These are phyloP conservation scores for Drosophila athabasca DNA, from an alignment of 1,140 invertebrate genomes.

Conservation along the genomic window DNA sequence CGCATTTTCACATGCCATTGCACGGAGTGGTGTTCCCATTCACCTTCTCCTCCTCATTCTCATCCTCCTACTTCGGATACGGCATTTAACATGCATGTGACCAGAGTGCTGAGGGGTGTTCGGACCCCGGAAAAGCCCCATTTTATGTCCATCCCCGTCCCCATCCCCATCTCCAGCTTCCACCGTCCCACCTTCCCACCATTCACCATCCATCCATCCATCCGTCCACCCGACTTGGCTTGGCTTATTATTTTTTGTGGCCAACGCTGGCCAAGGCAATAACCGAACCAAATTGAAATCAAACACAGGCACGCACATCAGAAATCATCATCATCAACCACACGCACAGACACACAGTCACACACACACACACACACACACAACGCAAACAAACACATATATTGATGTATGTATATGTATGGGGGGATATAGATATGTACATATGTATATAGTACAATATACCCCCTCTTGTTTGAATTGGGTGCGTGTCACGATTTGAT, in stretches of 20 bases:
- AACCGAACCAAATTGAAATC: constrained; percentile 76
- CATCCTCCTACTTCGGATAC: not conserved
- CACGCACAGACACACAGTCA: not conserved
- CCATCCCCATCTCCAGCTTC: constrained; percentile 4
- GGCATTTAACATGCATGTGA: constrained; percentile 56
- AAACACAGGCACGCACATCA: constrained; percentile 57
- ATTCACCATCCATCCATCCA: constrained; percentile 5
- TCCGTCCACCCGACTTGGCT: constrained; percentile 24
- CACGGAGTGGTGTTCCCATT: constrained; percentile 30
- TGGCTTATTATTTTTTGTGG: constrained; percentile 78
- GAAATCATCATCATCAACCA: constrained; percentile 49
- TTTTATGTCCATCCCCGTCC: constrained; percentile 46
- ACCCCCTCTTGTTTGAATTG: not conserved
- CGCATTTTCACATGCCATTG: constrained; percentile 78
- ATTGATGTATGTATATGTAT: not conserved
- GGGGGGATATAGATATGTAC: not conserved
- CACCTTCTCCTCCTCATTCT: not conserved
- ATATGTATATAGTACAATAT: too few relatives aligned
- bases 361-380: constrained; percentile 5
- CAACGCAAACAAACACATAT: not conserved
- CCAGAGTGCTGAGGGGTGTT: not conserved
- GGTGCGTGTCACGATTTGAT: constrained; percentile 33
- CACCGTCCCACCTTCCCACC: not conserved
- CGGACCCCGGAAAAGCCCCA: constrained; percentile 34
- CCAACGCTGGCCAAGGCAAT: constrained; percentile 55